These are phyloP conservation scores for Pectinophora gossypiella DNA, from an alignment of 1,140 invertebrate genomes.

Conservation along the genomic window DNA sequence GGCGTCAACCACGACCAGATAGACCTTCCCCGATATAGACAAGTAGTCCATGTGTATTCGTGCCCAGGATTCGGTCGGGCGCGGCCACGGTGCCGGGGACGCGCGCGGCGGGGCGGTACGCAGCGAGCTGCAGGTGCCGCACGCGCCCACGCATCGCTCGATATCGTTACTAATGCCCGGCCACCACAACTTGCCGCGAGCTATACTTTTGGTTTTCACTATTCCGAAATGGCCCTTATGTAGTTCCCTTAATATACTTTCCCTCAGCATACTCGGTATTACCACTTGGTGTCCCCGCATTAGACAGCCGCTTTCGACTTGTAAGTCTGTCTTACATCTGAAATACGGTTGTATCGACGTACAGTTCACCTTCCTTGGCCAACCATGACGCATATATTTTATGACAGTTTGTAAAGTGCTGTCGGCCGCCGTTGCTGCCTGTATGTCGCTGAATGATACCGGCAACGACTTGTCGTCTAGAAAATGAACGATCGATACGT, in stretches of 20 bases:
- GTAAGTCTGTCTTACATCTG: conserved; percentile 4
- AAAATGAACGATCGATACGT: not conserved
- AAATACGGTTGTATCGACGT: conserved; percentile 3
- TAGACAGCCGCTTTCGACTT: conserved; percentile 9
- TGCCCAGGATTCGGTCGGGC: not conserved
- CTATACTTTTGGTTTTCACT: conserved; percentile 53
- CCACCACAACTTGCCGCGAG: conserved; percentile 22
- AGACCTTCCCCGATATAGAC: not conserved
- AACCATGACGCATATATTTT: not conserved
- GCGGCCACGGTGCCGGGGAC: conserved; percentile 9
- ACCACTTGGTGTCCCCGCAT: conserved; percentile 30
- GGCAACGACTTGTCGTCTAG: not conserved
- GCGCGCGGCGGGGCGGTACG: not conserved
- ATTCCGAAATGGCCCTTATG: conserved; percentile 54
- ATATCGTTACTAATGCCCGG: not conserved
- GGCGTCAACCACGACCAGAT: too few relatives aligned
- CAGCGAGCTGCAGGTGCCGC: not conserved
- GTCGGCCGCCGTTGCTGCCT: not conserved
- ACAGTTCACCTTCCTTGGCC: not conserved
- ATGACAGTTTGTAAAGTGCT: not conserved
- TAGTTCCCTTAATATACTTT: conserved; percentile 36
- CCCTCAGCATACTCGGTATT: conserved; percentile 32
- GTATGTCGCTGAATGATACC: not conserved
- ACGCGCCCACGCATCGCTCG: not conserved
- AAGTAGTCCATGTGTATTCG: conserved; percentile 5